A percentile compares a stretch with the other conserved stretches of the same genome.
These are phyloP conservation scores for Saimiri boliviensis DNA, from an alignment of 2,113 vertebrate genomes.

Conservation along the genomic window DNA sequence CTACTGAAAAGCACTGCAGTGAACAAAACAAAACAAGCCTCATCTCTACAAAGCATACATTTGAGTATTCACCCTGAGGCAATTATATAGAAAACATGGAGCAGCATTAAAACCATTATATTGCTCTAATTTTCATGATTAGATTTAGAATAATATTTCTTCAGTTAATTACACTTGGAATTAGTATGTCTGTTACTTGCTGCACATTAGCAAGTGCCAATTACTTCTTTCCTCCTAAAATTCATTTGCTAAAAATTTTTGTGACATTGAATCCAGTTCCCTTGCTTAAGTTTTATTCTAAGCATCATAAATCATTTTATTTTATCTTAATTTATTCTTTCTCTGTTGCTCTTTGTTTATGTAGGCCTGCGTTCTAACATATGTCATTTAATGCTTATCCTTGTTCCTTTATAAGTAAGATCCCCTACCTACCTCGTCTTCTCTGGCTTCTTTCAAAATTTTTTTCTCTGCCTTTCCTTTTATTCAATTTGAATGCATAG, in stretches of 20 bases:
- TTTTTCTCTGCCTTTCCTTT: not conserved
- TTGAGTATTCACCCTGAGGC: not conserved
- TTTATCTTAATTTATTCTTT: not conserved
- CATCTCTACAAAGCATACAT: not conserved
- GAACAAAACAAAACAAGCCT: not conserved
- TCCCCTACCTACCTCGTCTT: not conserved
- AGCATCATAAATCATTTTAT: not conserved
- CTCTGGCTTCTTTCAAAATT: not conserved
- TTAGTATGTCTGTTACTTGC: slow-evolving; percentile 14
- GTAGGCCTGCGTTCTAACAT: not conserved
- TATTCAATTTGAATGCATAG: not conserved
- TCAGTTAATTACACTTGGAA: slow-evolving; percentile 43
- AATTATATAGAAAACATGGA: not conserved
- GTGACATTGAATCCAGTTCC: not conserved
- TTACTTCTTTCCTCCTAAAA: not conserved
- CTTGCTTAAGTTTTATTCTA: not conserved
- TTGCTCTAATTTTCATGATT: not conserved
- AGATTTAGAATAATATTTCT: slow-evolving; percentile 27
- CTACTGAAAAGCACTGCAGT: not conserved
- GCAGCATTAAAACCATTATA: slow-evolving; percentile 45
- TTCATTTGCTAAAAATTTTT: not conserved
- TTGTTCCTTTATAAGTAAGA: not conserved
- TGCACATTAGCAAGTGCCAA: not conserved
- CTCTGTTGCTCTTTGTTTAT: not conserved
- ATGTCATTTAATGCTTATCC: not conserved